These are phyloP conservation scores for Lutjanus argentimaculatus DNA, from an alignment of 2,797 vertebrate genomes.

Conservation along the genomic window DNA sequence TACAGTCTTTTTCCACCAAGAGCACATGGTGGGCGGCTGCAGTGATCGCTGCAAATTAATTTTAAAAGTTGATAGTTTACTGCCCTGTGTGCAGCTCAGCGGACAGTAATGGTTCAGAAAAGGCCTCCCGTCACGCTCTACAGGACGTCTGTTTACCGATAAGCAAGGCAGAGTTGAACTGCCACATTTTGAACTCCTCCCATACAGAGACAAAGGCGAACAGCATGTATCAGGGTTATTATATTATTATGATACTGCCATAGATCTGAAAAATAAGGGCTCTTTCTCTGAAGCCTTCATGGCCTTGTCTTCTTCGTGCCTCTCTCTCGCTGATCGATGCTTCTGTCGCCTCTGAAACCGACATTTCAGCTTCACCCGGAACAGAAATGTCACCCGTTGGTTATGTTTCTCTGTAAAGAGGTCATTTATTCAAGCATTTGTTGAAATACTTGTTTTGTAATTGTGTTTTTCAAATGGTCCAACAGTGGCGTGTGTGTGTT, in stretches of 20 bases:
- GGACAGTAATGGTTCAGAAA: slow-evolving; percentile 1
- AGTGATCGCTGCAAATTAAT: slow-evolving; percentile 23
- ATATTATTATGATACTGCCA: slow-evolving; percentile 6
- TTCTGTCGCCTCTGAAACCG: slow-evolving; percentile 22
- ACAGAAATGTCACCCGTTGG: slow-evolving; percentile 3
- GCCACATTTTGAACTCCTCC: slow-evolving; percentile 1
- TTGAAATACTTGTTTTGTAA: slow-evolving; percentile 28
- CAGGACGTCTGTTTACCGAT: slow-evolving; percentile 31
- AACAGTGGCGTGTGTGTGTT: slow-evolving; percentile 13
- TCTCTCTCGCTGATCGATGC: slow-evolving; percentile 18
- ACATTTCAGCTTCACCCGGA: slow-evolving; percentile 10
- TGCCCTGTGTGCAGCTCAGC: slow-evolving; percentile 14
- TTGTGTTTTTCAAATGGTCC: slow-evolving; percentile 20
- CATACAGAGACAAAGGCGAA: slow-evolving; percentile 12
- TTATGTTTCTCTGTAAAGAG: background rate
- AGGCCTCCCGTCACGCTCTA: slow-evolving; percentile 17
- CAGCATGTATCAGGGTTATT: slow-evolving; percentile 24
- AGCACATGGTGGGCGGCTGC: slow-evolving; percentile 12
- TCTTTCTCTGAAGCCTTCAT: slow-evolving; percentile 47
- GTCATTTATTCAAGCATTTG: slow-evolving; percentile 8
- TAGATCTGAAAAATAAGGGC: slow-evolving; percentile 49
- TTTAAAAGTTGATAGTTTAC: background rate
- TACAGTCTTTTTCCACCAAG: background rate
- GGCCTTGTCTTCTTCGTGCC: slow-evolving; percentile 54
- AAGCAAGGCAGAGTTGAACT: slow-evolving; percentile 24